phyloP scores from a whole-genome alignment of 2,888 invertebrate species.

The Zygothrica quintamaculata region DNA sequence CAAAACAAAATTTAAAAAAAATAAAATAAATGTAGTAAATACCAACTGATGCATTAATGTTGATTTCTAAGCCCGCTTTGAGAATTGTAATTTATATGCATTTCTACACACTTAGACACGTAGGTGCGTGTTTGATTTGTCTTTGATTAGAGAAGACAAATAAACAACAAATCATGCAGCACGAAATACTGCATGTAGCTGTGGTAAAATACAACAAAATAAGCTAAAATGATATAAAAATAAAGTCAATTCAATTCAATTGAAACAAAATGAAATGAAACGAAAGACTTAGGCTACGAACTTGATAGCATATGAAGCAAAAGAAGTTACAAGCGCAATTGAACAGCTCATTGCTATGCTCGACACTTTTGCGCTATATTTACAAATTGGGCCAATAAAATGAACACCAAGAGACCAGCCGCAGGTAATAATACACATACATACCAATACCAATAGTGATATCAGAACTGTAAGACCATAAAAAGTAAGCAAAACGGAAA shows the following conservation, averaged over 20 bases:
- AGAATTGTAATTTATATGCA: conserved; percentile 72
- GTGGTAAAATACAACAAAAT: conserved; percentile 35
- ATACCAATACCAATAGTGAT: conserved; percentile 16
- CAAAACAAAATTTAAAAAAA: conserved; percentile 24
- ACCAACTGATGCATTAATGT: conserved; percentile 65
- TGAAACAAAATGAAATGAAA: conserved; percentile 22
- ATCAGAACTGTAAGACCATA: conserved; percentile 65
- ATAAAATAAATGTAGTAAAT: conserved; percentile 19
- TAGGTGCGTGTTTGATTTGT: conserved; percentile 77
- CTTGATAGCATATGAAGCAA: conserved; percentile 55
- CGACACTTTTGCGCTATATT: conserved; percentile 75
- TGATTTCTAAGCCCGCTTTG: conserved; percentile 55
- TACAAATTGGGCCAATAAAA: conserved; percentile 80
- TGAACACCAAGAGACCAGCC: conserved; percentile 61
- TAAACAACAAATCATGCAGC: conserved; percentile 79
- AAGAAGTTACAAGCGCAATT: conserved; percentile 31
- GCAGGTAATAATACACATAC: conserved; percentile 18
- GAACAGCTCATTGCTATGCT: conserved; percentile 72
- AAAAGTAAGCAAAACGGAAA: conserved; percentile 66
- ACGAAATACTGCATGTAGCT: conserved; percentile 52
- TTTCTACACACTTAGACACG: conserved; percentile 65
- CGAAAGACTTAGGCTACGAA: conserved; percentile 68
- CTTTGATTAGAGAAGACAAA: conserved; percentile 73
- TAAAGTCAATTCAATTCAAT: conserved; percentile 35
- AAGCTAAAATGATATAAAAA: too few relatives aligned